Conservation (phyloP, 2,113 vertebrate genomes). For the Bettongia penicillata region DNA sequence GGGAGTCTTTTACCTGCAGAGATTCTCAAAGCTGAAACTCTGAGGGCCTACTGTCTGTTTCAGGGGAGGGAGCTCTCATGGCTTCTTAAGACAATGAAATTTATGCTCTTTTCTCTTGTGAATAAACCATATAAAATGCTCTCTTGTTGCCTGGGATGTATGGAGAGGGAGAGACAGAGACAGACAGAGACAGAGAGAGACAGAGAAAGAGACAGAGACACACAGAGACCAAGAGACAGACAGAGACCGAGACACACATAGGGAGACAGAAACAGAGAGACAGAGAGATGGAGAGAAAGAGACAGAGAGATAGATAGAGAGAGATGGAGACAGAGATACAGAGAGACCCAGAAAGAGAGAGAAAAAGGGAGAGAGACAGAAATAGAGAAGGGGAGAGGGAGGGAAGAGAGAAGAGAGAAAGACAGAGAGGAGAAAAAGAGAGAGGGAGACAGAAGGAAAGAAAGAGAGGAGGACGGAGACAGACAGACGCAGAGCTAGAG, state of each 20-base stretch:
- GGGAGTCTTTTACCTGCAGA: no score
- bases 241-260: not conserved
- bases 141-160: no score
- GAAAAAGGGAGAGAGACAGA: not conserved
- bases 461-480: no score
- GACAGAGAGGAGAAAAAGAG: no score
- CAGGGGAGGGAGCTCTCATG: not conserved
- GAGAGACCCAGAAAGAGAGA: no score
- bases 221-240: rapidly evolving
- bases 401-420: not conserved
- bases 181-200: not conserved
- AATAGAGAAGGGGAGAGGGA: no score
- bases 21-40: no score
- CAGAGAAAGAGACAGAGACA: not conserved
- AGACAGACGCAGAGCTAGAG: no score
- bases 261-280: not conserved
- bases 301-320: not conserved
- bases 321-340: not conserved
- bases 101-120: not conserved
- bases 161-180: not conserved
- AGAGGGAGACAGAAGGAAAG: no score
- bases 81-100: not conserved
- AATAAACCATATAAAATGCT: not conserved
- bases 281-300: not conserved
- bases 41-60: not conserved